Percentiles rank a stretch among this genome's conserved stretches.
phyloP scores from a whole-genome alignment of 2,113 vertebrate species.

The Gracilinanus agilis region DNA sequence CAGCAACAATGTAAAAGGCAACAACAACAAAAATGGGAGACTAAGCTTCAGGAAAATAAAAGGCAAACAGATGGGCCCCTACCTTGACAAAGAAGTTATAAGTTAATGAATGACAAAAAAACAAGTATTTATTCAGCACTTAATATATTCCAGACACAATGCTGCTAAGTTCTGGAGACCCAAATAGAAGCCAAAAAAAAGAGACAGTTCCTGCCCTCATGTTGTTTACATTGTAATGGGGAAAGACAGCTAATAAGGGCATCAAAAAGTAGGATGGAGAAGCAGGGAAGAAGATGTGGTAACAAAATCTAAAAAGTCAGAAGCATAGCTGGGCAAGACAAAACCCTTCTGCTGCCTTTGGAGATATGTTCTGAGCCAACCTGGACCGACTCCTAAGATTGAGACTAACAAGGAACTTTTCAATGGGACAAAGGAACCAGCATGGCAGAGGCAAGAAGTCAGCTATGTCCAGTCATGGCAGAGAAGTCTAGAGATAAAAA shows the following conservation, averaged over 20 bases:
- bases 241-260: background rate
- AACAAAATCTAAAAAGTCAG: background rate
- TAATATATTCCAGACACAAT: background rate
- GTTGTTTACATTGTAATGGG: background rate
- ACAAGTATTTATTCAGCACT: background rate
- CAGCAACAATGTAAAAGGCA: background rate
- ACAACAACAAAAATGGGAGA: background rate
- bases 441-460: background rate
- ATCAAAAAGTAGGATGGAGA: background rate
- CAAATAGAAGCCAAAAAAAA: background rate
- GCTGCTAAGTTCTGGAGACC: background rate
- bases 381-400: background rate
- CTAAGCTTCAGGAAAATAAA: background rate
- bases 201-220: background rate
- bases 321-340: background rate
- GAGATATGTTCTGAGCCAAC: background rate
- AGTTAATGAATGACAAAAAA: background rate
- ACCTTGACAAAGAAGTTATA: background rate
- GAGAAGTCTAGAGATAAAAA: background rate
- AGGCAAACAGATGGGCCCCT: background rate
- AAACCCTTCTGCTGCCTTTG: background rate
- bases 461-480: background rate
- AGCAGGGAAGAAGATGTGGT: background rate
- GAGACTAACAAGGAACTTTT: background rate
- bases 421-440: background rate